Evolutionary conservation across 2,113 vertebrate genomes (phyloP).

Genomic region (Pteruthius melanotis): DNA sequence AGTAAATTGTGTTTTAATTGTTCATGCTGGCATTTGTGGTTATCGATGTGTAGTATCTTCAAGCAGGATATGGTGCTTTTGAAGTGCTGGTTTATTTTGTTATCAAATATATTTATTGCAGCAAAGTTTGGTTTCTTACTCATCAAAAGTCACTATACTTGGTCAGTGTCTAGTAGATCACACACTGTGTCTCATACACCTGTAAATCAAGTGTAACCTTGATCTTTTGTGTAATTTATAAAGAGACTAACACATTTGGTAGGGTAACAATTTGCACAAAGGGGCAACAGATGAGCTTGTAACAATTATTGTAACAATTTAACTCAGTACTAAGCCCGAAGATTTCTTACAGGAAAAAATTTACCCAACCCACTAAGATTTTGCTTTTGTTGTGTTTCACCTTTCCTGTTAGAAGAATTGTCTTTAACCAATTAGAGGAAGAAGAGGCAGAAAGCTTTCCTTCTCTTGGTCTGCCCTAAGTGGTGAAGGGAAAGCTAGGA

Average conservation of each 20-base stretch:
- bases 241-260: not conserved
- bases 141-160: not conserved
- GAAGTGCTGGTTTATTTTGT: not conserved
- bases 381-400: not conserved
- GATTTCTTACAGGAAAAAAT: not conserved
- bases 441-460: not conserved
- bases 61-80: not conserved
- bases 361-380: not conserved
- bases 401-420: not conserved
- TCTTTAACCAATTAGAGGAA: not conserved
- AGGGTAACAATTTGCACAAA: not conserved
- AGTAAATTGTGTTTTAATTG: not conserved
- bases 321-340: not conserved
- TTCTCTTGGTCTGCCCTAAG: not conserved
- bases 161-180: not conserved
- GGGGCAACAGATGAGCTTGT: not conserved
- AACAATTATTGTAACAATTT: not conserved
- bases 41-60: not conserved
- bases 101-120: not conserved
- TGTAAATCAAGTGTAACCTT: not conserved
- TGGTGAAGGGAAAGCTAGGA: not conserved
- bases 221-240: not conserved
- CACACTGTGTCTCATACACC: fast-evolving
- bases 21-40: not conserved
- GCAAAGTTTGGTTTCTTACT: not conserved